A percentile compares a stretch with the other conserved stretches of the same genome.
phyloP scores from a whole-genome alignment of 2,113 vertebrate species.

The Epinephelus cyanopodus region DNA sequence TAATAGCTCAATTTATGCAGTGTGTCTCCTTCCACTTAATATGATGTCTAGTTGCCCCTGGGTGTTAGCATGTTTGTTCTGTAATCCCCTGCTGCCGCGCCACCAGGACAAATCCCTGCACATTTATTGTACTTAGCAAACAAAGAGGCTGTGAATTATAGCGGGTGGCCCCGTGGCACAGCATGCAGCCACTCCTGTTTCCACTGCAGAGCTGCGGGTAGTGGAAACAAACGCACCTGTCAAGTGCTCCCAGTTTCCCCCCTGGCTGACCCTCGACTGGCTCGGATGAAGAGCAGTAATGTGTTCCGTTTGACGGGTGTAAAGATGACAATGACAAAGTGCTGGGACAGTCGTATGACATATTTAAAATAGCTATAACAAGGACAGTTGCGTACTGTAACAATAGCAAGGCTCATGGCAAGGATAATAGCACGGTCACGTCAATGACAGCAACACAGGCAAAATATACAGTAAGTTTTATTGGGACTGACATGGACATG shows the following conservation, averaged over 20 bases:
- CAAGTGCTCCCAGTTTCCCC: constrained; percentile 10
- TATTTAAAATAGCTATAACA: constrained; percentile 34
- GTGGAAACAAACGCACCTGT: constrained; percentile 57
- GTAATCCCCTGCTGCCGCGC: constrained; percentile 39
- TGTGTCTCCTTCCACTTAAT: neutral
- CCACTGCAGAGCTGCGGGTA: constrained; percentile 24
- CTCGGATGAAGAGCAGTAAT: constrained; percentile 22
- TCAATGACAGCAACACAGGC: neutral
- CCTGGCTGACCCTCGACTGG: constrained; percentile 18
- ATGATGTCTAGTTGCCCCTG: neutral
- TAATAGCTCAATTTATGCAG: neutral
- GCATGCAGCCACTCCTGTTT: constrained; percentile 27
- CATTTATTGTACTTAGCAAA: constrained; percentile 54
- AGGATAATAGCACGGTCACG: neutral
- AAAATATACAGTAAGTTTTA: neutral
- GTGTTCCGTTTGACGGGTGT: constrained; percentile 2
- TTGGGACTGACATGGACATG: neutral
- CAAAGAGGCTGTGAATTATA: constrained; percentile 54
- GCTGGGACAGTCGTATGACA: neutral
- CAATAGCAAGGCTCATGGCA: constrained; percentile 8
- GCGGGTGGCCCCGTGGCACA: constrained; percentile 15
- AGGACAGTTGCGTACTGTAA: constrained; percentile 9
- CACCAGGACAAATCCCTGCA: constrained; percentile 40
- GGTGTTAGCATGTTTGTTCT: constrained; percentile 23
- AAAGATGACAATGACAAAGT: constrained; percentile 13